Conservation (phyloP, 2,113 vertebrate genomes). For the Psephotus haematonotus region DNA sequence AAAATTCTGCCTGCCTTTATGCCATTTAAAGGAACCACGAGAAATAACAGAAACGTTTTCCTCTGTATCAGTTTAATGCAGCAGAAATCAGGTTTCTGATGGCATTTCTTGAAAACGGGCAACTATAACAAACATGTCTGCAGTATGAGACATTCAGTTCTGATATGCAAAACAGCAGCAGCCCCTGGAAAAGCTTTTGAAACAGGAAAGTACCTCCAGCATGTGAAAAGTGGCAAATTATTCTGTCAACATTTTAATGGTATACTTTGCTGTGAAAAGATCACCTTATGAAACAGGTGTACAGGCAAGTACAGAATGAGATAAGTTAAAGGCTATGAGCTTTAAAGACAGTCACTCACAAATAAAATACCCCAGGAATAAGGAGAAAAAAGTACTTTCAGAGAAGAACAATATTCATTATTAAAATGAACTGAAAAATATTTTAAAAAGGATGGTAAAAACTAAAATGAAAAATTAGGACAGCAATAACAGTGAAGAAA, state of each 20-base stretch:
- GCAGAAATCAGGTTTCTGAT: slow-evolving; percentile 35
- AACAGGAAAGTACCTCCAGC: slow-evolving; percentile 6
- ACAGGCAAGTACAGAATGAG: slow-evolving; percentile 5
- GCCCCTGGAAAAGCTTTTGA: slow-evolving; percentile 15
- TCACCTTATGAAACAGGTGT: slow-evolving; percentile 10
- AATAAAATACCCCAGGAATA: slow-evolving; percentile 23
- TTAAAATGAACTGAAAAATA: neutral
- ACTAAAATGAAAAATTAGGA: slow-evolving; percentile 16
- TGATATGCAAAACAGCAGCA: slow-evolving; percentile 57
- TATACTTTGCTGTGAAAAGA: slow-evolving; percentile 25
- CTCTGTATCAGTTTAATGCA: slow-evolving; percentile 18
- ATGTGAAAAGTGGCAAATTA: slow-evolving; percentile 48
- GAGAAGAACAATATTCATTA: neutral
- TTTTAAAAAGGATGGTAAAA: neutral
- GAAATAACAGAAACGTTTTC: slow-evolving; percentile 24
- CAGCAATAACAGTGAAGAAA: neutral
- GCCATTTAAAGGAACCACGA: neutral
- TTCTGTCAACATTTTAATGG: slow-evolving; percentile 55
- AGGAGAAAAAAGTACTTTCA: slow-evolving; percentile 5
- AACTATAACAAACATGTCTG: slow-evolving; percentile 21
- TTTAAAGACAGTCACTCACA: slow-evolving; percentile 26
- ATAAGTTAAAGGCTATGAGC: neutral
- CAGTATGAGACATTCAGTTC: slow-evolving; percentile 37
- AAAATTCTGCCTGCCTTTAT: neutral
- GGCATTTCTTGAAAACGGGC: slow-evolving; percentile 45